Percentiles rank a stretch among this genome's conserved stretches.
These are phyloP conservation scores for Therioaphis trifolii DNA, from an alignment of 2,888 invertebrate species.

Conservation along the genomic window DNA sequence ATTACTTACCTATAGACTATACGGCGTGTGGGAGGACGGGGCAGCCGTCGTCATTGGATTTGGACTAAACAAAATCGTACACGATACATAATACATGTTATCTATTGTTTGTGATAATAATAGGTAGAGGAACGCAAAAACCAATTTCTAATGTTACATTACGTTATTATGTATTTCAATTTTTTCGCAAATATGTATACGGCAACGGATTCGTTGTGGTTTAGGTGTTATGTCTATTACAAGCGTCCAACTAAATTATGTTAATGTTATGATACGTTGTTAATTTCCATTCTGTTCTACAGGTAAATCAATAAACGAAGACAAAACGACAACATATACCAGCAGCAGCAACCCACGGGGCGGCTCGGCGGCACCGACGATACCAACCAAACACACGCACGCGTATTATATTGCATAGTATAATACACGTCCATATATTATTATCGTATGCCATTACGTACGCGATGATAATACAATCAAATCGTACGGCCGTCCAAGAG, in stretches of 20 bases:
- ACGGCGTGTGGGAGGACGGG: not conserved
- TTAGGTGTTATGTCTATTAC: not conserved
- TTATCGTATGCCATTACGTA: no score
- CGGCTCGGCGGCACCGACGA: not conserved
- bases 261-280: no score
- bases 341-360: not conserved
- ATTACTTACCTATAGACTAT: slow-evolving; percentile 21
- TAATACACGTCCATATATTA: no score
- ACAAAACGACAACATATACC: not conserved
- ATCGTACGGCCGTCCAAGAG: no score
- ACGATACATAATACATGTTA: no score
- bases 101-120: no score
- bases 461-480: no score
- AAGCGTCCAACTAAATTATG: not conserved
- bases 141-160: no score
- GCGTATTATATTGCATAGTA: not conserved
- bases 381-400: not conserved
- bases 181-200: not conserved
- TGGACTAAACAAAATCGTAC: not conserved
- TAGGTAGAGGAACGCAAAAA: no score
- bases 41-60: no score
- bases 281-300: slow-evolving; percentile 14
- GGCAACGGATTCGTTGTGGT: not conserved
- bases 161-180: not conserved
- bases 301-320: slow-evolving; percentile 1